Evolutionary conservation across 2,113 vertebrate species (phyloP).

Genomic region (Mionectes macconnelli): DNA sequence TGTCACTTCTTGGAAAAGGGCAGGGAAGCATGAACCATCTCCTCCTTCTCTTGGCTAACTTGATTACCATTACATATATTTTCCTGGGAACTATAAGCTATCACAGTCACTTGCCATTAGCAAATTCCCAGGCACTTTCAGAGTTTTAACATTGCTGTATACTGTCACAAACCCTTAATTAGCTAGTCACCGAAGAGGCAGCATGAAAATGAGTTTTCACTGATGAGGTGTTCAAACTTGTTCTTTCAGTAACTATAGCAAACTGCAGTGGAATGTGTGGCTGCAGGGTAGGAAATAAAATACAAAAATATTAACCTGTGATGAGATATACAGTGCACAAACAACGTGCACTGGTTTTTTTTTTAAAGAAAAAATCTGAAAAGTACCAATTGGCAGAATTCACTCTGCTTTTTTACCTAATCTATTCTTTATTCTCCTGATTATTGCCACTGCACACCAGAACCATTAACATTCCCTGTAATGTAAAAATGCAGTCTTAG

Average conservation of each 20-base stretch:
- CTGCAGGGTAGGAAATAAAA: constrained; percentile 53
- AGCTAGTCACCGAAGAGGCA: not conserved
- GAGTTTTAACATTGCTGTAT: not conserved
- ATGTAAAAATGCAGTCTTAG: not conserved
- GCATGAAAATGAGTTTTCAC: constrained; percentile 30
- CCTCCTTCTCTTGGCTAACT: constrained; percentile 18
- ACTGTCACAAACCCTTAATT: constrained; percentile 35
- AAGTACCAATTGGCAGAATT: not conserved
- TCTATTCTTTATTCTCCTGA: not conserved
- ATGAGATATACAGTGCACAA: not conserved
- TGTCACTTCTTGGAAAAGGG: not conserved
- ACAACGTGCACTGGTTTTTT: not conserved
- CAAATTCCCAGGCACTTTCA: constrained; percentile 15
- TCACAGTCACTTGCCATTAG: constrained; percentile 9
- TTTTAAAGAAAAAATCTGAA: not conserved
- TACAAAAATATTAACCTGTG: constrained; percentile 4
- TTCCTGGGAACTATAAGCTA: constrained; percentile 36
- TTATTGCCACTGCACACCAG: not conserved
- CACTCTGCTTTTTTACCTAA: not conserved
- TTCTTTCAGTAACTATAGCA: constrained; percentile 35
- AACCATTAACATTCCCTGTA: not conserved
- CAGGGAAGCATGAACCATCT: constrained; percentile 20
- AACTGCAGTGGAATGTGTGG: constrained; percentile 56
- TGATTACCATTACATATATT: constrained; percentile 39
- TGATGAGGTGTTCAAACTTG: constrained; percentile 68